Evolutionary conservation across 2,888 invertebrate genomes (phyloP).

Genomic region (Patella caerulea): DNA sequence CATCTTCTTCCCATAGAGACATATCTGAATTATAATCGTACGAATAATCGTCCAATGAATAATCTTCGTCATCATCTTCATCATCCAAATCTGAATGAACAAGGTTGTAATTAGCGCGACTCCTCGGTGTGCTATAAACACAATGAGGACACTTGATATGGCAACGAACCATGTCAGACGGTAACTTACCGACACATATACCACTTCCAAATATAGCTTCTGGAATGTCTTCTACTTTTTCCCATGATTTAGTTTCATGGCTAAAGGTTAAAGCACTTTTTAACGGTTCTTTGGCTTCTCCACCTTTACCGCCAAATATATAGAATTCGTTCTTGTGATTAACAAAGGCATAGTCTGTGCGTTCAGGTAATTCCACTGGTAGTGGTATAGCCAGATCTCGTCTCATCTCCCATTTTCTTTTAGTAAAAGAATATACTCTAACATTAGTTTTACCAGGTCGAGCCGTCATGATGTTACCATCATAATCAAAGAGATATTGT

Average conservation of each 20-base stretch:
- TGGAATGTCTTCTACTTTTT: conserved; percentile 45
- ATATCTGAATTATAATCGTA: conserved; percentile 18
- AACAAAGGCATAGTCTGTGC: conserved; percentile 43
- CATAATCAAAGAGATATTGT: conserved; percentile 39
- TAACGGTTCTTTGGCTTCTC: conserved; percentile 32
- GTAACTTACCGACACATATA: conserved; percentile 42
- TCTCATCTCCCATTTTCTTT: conserved; percentile 37
- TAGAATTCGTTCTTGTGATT: conserved; percentile 43
- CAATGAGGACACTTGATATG: conserved; percentile 58
- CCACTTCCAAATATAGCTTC: conserved; percentile 47
- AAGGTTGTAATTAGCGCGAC: conserved; percentile 47
- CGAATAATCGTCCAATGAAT: conserved; percentile 42
- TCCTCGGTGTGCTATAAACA: conserved; percentile 38
- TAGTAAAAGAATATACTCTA: conserved; percentile 39
- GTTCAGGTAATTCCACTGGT: conserved; percentile 36
- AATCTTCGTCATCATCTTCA: conserved; percentile 45
- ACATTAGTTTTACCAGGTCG: conserved; percentile 44
- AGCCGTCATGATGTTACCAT: conserved; percentile 44
- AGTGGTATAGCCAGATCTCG: conserved; percentile 40
- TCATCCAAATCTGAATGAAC: conserved; percentile 42
- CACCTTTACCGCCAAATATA: conserved; percentile 47
- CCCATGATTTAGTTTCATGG: conserved; percentile 40
- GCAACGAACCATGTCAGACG: conserved; percentile 46
- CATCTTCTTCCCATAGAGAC: background rate
- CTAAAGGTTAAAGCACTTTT: conserved; percentile 41